These are phyloP conservation scores for Gallinago undulata DNA, from an alignment of 2,113 vertebrate species.

Conservation along the genomic window DNA sequence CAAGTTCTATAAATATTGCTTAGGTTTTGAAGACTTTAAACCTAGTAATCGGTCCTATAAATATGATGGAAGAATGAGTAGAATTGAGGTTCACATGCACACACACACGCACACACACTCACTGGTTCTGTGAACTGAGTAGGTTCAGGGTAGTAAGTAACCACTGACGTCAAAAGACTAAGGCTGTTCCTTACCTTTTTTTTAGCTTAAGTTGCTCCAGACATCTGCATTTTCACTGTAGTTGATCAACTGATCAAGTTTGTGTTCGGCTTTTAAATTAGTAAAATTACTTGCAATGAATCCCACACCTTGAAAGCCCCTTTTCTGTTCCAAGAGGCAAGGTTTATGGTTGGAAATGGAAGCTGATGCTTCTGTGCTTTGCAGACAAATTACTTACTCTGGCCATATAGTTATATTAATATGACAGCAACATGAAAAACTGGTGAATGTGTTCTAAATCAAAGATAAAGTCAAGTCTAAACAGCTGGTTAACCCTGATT, in stretches of 20 bases:
- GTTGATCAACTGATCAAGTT: background rate
- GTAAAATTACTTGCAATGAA: background rate
- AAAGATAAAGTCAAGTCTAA: background rate
- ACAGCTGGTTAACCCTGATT: background rate
- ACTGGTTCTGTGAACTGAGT: background rate
- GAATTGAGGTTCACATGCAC: background rate
- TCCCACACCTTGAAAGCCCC: background rate
- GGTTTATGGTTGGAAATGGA: background rate
- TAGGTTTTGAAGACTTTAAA: background rate
- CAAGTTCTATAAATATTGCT: background rate
- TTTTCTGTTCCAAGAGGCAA: background rate
- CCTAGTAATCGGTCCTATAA: background rate
- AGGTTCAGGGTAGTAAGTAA: background rate
- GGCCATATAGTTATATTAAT: background rate
- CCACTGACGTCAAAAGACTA: background rate
- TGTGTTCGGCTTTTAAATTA: background rate
- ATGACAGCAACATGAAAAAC: background rate
- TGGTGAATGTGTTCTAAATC: background rate
- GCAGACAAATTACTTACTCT: background rate
- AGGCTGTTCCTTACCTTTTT: background rate
- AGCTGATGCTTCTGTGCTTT: background rate
- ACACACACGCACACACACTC: rapidly evolving
- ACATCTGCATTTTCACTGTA: background rate
- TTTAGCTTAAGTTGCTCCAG: background rate
- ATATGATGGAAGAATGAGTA: background rate